These are phyloP conservation scores for Sussaba pulchella DNA, from an alignment of 2,888 invertebrate genomes.

Conservation along the genomic window DNA sequence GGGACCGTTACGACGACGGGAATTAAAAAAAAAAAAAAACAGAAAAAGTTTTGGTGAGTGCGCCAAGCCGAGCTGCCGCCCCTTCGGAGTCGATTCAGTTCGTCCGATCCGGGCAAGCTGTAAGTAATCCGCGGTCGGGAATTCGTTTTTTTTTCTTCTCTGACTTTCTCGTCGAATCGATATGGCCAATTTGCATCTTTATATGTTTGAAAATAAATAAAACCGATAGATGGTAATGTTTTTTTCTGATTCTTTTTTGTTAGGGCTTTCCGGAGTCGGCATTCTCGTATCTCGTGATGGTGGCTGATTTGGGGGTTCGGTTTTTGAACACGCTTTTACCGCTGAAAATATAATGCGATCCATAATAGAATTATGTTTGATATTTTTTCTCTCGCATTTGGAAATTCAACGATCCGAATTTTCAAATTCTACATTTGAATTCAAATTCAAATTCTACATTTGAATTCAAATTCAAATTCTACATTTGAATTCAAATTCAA, in stretches of 20 bases:
- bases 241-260: neutral
- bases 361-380: too few species aligned
- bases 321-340: too few species aligned
- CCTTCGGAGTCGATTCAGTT: neutral
- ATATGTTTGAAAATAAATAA: constrained; percentile 26
- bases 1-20: constrained; percentile 63
- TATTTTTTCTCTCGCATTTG: too few species aligned
- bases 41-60: constrained; percentile 50
- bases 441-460: too few species aligned
- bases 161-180: constrained; percentile 21
- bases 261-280: neutral
- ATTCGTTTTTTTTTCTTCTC: neutral
- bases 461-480: too few species aligned
- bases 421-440: too few species aligned
- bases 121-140: constrained; percentile 25
- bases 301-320: too few species aligned
- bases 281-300: neutral
- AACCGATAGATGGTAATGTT: neutral
- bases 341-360: too few species aligned
- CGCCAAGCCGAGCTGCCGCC: constrained; percentile 22
- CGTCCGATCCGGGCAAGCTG: constrained; percentile 9
- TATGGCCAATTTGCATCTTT: constrained; percentile 36
- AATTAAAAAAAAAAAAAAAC: too few species aligned
- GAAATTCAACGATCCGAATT: too few species aligned
- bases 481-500: too few species aligned